These are phyloP conservation scores for Grammatotria lemairii DNA, from an alignment of 2,113 vertebrate genomes.

Conservation along the genomic window DNA sequence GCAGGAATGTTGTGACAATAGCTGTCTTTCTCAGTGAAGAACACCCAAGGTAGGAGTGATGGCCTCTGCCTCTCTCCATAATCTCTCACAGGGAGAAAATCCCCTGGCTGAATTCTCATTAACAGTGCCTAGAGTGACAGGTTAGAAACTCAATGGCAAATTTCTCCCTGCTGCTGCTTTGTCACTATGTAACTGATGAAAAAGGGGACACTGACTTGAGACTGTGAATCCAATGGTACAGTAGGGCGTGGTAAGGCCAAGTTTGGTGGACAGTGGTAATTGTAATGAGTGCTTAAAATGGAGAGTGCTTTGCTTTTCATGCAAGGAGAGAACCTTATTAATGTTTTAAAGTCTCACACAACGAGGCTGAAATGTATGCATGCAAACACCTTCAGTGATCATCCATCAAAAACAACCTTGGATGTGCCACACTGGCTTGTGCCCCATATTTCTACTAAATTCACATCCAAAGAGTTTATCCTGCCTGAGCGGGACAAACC, in stretches of 20 bases:
- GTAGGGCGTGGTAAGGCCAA: not conserved
- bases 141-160: slow-evolving; percentile 19
- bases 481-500: not conserved
- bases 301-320: not conserved
- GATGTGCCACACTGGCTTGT: not conserved
- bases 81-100: slow-evolving; percentile 20
- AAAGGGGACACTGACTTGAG: not conserved
- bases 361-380: not conserved
- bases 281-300: not conserved
- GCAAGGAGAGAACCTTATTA: not conserved
- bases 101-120: slow-evolving; percentile 36
- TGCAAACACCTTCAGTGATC: not conserved
- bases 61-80: slow-evolving; percentile 14
- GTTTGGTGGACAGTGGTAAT: not conserved
- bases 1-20: slow-evolving; percentile 40
- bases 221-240: not conserved
- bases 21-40: slow-evolving; percentile 31
- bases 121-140: slow-evolving; percentile 39
- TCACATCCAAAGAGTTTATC: not conserved
- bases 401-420: slow-evolving; percentile 12
- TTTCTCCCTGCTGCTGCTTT: not conserved
- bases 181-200: slow-evolving; percentile 15
- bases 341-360: not conserved
- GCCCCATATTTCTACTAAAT: not conserved
- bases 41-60: slow-evolving; percentile 32